These are phyloP conservation scores for Ctenodactylus gundi DNA, from an alignment of 2,113 vertebrate genomes.

Conservation along the genomic window DNA sequence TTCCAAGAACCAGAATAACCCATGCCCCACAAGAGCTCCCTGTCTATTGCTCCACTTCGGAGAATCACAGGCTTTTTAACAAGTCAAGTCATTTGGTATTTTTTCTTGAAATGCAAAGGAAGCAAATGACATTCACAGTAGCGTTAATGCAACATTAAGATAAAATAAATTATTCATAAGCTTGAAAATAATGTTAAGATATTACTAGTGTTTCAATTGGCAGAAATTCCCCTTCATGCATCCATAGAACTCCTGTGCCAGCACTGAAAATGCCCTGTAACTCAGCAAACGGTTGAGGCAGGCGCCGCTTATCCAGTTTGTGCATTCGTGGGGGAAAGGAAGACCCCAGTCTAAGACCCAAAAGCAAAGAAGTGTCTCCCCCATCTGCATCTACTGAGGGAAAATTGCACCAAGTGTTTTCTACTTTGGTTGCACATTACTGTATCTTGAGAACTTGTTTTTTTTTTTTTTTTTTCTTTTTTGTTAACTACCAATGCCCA, in stretches of 20 bases:
- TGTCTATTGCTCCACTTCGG: not conserved
- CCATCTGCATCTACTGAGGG: not conserved
- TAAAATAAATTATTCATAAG: slow-evolving; percentile 60
- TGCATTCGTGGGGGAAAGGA: accelerated
- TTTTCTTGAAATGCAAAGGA: slow-evolving; percentile 24
- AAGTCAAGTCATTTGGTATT: not conserved
- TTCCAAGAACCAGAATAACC: not conserved
- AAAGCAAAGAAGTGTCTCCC: not conserved
- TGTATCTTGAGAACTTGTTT: not conserved
- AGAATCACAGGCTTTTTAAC: not conserved
- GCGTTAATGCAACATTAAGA: not conserved
- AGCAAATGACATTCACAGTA: not conserved
- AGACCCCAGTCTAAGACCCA: too few species aligned
- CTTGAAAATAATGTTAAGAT: slow-evolving; percentile 30
- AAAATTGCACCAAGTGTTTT: not conserved
- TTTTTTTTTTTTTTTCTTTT: too few species aligned
- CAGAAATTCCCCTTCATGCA: not conserved
- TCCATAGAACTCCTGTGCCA: not conserved
- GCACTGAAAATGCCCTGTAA: not conserved
- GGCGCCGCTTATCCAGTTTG: accelerated
- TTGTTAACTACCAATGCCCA: not conserved
- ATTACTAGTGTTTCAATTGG: slow-evolving; percentile 14
- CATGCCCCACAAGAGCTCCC: not conserved
- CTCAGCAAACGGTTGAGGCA: not conserved
- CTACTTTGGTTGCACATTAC: not conserved